Evolutionary conservation across 2,113 vertebrate species (phyloP), one percentile per base, ranked within the genome.

Genomic region (Colossoma macropomum): DNA sequence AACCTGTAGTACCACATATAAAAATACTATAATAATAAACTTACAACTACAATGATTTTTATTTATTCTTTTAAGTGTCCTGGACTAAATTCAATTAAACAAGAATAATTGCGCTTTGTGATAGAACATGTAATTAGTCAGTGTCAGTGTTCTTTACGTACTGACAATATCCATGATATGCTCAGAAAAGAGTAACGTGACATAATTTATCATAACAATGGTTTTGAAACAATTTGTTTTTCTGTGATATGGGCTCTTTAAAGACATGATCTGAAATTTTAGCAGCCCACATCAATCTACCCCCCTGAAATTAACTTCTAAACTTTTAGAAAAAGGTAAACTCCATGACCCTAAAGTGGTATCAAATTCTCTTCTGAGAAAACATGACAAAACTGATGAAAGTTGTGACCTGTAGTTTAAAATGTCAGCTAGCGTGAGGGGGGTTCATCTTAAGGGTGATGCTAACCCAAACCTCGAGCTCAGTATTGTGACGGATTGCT

Each of bases 401-500:
- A 30, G 19, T 41, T 41, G 66, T 69, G 19, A 38, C 23, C 66
- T 23, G 21, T 69, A 41, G 32, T 69, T 69, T 69, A 69, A n/a
- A 69, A 69, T 69, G 32, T 69, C 66, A 69, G 66, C 8, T 11
- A 69, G 7, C 30, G 9, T 41, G n/a, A n/a, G 1, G 38, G 41
- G 38, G 25, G 34, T 41, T 70, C n/a, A 45, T 25, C 34, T 71
- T 25, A 23, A 71, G 34, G 68, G 68, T 21, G 23, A 45, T 13
- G 34, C 38, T 71, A 71, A 45, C 38, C 34, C 21, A 15, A 15
- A 21, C n/a, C 38, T 25, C 10, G 68, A 71, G 68, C 23, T n/a
- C 32, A 2, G 68, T 23, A 38, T 41, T 71, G n/a, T 71, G 68
- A 71, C 38, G n/a, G 68, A 71, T 71, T 71, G 68, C 68, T 71